Evolutionary conservation across 2,888 invertebrate species (phyloP).

Genomic region (Argyresthia albistria): DNA sequence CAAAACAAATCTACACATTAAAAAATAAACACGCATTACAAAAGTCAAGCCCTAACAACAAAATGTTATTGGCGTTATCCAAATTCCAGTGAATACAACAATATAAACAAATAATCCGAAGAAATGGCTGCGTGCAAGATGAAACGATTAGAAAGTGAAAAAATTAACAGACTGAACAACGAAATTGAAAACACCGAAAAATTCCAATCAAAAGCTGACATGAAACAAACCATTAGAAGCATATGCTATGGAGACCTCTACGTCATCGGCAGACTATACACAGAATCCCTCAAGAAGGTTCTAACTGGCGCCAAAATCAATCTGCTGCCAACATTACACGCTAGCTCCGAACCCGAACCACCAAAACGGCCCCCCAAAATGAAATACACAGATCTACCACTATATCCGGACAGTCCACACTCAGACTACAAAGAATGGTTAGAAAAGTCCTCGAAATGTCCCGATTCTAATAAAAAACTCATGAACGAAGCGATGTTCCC

Average conservation of each 20-base stretch:
- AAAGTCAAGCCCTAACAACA: neutral
- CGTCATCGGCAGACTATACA: conserved; percentile 33
- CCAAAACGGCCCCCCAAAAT: conserved; percentile 25
- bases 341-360: conserved; percentile 11
- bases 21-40: neutral
- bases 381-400: conserved; percentile 40
- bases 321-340: conserved; percentile 31
- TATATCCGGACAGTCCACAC: conserved; percentile 37
- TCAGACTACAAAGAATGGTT: conserved; percentile 34
- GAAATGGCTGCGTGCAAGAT: no score
- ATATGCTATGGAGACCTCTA: conserved; percentile 29
- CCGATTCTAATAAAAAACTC: conserved; percentile 25
- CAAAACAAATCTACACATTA: no score
- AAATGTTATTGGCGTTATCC: neutral
- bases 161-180: neutral
- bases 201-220: conserved; percentile 17
- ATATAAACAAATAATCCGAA: neutral
- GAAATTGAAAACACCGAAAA: neutral
- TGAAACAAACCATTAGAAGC: conserved; percentile 11
- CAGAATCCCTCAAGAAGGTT: conserved; percentile 23
- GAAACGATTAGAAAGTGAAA: neutral
- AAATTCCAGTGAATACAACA: neutral
- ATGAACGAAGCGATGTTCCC: conserved; percentile 31
- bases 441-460: conserved; percentile 23
- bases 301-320: conserved; percentile 26